A percentile compares a stretch with the other conserved stretches of the same genome.
phyloP scores from a whole-genome alignment of 2,113 vertebrate genomes.

The Edolisoma coerulescens region DNA sequence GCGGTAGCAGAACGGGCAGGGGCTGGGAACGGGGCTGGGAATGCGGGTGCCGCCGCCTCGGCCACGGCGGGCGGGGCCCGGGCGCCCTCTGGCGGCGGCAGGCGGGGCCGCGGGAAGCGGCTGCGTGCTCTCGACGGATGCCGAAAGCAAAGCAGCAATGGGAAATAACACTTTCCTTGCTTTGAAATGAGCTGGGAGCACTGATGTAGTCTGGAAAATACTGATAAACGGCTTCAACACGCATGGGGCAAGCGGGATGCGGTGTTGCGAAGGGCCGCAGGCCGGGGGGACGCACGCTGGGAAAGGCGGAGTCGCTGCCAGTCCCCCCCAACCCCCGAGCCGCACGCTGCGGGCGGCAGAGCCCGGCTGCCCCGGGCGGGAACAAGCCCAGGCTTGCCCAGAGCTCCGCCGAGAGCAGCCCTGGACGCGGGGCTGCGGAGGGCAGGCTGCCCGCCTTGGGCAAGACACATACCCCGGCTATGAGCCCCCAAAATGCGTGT shows the following conservation, averaged over 20 bases:
- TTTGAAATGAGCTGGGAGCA: neutral
- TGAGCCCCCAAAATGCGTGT: fast-evolving
- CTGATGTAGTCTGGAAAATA: fast-evolving
- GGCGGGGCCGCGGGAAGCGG: neutral
- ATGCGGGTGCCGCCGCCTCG: neutral
- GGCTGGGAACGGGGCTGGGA: fast-evolving
- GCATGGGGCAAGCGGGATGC: fast-evolving
- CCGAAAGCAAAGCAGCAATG: fast-evolving
- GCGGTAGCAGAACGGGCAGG: neutral
- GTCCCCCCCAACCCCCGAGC: fast-evolving
- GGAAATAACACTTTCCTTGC: fast-evolving
- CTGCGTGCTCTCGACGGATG: fast-evolving
- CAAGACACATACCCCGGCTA: fast-evolving
- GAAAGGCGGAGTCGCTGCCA: fast-evolving
- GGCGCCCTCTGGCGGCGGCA: neutral
- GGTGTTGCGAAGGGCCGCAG: neutral
- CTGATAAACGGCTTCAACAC: fast-evolving
- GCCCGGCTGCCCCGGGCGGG: neutral
- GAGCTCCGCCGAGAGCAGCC: neutral
- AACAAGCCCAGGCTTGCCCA: neutral
- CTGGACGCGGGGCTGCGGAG: neutral
- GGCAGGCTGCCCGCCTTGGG: neutral
- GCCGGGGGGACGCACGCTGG: fast-evolving
- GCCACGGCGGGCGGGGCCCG: neutral
- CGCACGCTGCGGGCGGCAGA: neutral